Percentiles rank a stretch among this genome's conserved stretches.
Evolutionary conservation across 1,140 invertebrate genomes (phyloP).

Genomic region (Akabosia matsudoensis): DNA sequence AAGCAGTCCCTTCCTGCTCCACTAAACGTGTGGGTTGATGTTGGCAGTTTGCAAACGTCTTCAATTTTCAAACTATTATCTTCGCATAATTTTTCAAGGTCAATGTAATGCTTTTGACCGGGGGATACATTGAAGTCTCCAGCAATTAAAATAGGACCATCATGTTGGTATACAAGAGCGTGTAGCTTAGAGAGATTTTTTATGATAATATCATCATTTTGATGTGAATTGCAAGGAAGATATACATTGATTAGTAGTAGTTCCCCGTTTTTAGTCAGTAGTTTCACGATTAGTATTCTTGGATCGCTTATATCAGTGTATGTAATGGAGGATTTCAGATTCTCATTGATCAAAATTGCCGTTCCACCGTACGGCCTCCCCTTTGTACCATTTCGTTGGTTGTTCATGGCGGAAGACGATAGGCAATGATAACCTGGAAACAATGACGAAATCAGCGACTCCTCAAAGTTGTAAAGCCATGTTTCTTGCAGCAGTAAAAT

Average conservation of each 20-base stretch:
- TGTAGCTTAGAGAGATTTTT: background rate
- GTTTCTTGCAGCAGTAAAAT: conserved; percentile 3
- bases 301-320: background rate
- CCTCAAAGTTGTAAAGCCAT: background rate
- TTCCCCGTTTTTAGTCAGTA: background rate
- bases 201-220: background rate
- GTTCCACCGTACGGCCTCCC: background rate
- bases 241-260: conserved; percentile 12
- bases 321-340: background rate
- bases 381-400: background rate
- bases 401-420: background rate
- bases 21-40: background rate
- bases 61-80: background rate
- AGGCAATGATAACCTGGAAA: background rate
- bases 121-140: background rate
- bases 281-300: background rate
- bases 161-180: background rate
- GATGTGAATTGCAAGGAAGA: background rate
- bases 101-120: background rate
- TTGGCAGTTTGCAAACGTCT: background rate
- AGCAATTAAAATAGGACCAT: background rate
- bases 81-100: background rate
- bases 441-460: background rate
- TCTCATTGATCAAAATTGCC: background rate
- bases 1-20: background rate